Conservation (phyloP, 2,888 invertebrate genomes). For the Aplocera efformata region DNA sequence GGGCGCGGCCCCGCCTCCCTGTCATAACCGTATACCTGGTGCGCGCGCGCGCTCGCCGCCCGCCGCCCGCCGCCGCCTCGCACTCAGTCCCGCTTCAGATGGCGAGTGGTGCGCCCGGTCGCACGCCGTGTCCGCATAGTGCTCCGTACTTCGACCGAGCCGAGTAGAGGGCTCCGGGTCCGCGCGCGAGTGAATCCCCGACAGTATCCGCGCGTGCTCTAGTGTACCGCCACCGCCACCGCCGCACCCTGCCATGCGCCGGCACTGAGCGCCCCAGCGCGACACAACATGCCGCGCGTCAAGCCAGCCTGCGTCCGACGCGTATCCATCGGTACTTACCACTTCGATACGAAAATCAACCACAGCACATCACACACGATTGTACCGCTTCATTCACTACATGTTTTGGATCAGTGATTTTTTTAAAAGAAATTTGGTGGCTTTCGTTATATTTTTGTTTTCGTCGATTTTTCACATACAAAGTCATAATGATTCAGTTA, state of each 20-base stretch:
- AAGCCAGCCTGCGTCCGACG: constrained; percentile 79
- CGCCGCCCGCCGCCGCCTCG: constrained; percentile 66
- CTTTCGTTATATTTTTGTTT: constrained; percentile 23
- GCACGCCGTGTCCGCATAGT: constrained; percentile 52
- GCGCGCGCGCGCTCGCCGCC: constrained; percentile 79
- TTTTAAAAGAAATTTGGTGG: constrained; percentile 36
- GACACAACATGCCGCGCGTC: constrained; percentile 73
- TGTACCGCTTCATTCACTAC: constrained; percentile 30
- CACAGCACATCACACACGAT: constrained; percentile 45
- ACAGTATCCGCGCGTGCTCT: constrained; percentile 26
- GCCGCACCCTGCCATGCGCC: constrained; percentile 70
- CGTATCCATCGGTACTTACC: constrained; percentile 78
- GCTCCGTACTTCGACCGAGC: constrained; percentile 53
- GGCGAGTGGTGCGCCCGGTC: constrained; percentile 75
- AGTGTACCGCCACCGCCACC: constrained; percentile 36
- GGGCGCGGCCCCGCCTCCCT: constrained; percentile 83
- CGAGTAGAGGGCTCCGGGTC: constrained; percentile 51
- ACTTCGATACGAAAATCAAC: constrained; percentile 49
- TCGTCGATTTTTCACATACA: constrained; percentile 23
- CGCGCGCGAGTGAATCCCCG: constrained; percentile 51
- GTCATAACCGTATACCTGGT: constrained; percentile 84
- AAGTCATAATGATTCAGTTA: constrained; percentile 80
- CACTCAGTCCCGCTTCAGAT: constrained; percentile 79
- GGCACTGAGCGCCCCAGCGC: constrained; percentile 63
- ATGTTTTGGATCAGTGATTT: constrained; percentile 46